A percentile compares a stretch with the other conserved stretches of the same genome.
These are phyloP conservation scores for Karalla daura DNA, from an alignment of 2,797 vertebrate species.

Conservation along the genomic window DNA sequence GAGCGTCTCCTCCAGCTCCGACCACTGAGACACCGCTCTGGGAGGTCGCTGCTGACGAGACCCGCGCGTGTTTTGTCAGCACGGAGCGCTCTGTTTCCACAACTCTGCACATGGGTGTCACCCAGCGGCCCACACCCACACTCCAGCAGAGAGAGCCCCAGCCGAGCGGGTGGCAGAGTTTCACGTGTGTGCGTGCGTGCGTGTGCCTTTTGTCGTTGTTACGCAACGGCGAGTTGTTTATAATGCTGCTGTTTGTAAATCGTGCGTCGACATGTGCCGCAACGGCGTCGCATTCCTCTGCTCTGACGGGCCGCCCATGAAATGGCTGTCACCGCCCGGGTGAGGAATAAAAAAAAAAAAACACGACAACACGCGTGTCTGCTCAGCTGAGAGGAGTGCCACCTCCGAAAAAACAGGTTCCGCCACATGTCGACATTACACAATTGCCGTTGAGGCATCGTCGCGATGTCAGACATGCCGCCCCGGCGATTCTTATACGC, in stretches of 20 bases:
- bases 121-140: neutral
- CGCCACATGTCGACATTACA: constrained; percentile 29
- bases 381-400: neutral
- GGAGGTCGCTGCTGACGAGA: constrained; percentile 21
- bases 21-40: constrained; percentile 4
- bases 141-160: neutral
- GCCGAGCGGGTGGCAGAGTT: neutral
- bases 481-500: neutral
- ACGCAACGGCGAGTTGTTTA: constrained; percentile 16
- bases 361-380: neutral
- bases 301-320: constrained; percentile 35
- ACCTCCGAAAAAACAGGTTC: constrained; percentile 58
- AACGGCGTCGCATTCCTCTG: constrained; percentile 16
- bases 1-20: neutral
- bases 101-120: constrained; percentile 7
- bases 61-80: constrained; percentile 45
- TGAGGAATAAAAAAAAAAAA: neutral
- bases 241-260: neutral
- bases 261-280: neutral
- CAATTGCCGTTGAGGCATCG: constrained; percentile 30
- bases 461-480: constrained; percentile 49
- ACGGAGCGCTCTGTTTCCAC: constrained; percentile 19
- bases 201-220: neutral
- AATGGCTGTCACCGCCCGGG: constrained; percentile 4
- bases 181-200: neutral